These are phyloP conservation scores for Anthopleura xanthogrammica DNA, from an alignment of 92 coral and sea anemone genomes.

Conservation along the genomic window DNA sequence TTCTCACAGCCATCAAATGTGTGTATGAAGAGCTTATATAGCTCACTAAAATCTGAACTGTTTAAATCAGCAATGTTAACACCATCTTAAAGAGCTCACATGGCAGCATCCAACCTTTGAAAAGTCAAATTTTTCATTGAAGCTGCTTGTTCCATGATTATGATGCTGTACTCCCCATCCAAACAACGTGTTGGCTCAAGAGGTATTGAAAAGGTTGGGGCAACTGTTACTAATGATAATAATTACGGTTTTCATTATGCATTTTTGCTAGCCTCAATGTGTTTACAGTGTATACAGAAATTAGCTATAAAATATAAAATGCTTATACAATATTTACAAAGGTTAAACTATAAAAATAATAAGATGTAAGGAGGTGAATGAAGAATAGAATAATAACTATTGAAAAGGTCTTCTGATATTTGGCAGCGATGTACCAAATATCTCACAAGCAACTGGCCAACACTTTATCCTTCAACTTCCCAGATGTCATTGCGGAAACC, in stretches of 20 bases:
- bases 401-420: neutral
- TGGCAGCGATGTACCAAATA: conserved; percentile 9
- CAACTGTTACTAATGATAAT: neutral
- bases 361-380: too few relatives aligned
- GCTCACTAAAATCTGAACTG: neutral
- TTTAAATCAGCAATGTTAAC: neutral
- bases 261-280: too few relatives aligned
- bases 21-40: neutral
- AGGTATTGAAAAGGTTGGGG: neutral
- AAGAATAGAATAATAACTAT: too few relatives aligned
- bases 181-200: neutral
- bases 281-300: too few relatives aligned
- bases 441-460: conserved; percentile 12
- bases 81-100: conserved; percentile 14
- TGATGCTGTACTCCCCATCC: conserved; percentile 23
- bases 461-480: conserved; percentile 16
- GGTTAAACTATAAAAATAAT: too few relatives aligned
- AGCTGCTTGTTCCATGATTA: conserved; percentile 12
- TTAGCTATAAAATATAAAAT: too few relatives aligned
- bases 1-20: neutral
- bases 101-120: conserved; percentile 9
- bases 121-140: neutral
- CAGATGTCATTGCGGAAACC: conserved; percentile 21
- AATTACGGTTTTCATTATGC: too few relatives aligned
- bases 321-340: too few relatives aligned